A percentile compares a stretch with the other conserved stretches of the same genome.
phyloP scores from a whole-genome alignment of 1,140 invertebrate species.

The Lucilia cuprina region DNA sequence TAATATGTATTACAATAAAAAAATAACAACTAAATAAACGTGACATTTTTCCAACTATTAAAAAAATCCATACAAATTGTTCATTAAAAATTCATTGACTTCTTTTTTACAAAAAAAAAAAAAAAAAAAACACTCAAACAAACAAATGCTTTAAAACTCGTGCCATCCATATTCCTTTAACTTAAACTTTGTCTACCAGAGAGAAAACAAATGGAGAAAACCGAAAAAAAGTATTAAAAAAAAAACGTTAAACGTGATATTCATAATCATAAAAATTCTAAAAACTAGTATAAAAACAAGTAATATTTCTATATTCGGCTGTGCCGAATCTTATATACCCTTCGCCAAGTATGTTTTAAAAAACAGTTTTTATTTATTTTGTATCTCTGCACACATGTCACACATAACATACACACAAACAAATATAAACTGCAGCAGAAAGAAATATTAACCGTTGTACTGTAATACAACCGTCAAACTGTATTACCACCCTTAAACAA shows the following conservation, averaged over 20 bases:
- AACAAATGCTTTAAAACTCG: neutral
- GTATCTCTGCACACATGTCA: no score
- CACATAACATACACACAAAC: no score
- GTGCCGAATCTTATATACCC: no score
- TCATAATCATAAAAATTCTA: slow-evolving; percentile 10
- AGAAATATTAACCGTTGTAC: no score
- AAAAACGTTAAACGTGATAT: neutral
- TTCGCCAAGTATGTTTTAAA: no score
- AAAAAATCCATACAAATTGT: slow-evolving; percentile 30
- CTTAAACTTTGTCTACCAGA: neutral
- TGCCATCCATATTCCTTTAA: slow-evolving; percentile 17
- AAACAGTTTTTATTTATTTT: no score
- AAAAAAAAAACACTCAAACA: neutral
- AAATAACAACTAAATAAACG: neutral
- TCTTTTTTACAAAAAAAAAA: neutral
- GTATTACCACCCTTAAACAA: no score
- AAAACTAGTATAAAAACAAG: neutral
- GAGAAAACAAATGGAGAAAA: neutral
- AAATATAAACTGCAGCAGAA: no score
- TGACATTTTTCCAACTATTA: slow-evolving; percentile 11
- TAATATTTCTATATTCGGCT: no score
- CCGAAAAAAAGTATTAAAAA: neutral
- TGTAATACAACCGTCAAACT: no score
- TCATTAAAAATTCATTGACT: slow-evolving; percentile 34
- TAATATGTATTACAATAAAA: neutral